Evolutionary conservation across 1,140 invertebrate species (phyloP).

Genomic region (Delia radicum): DNA sequence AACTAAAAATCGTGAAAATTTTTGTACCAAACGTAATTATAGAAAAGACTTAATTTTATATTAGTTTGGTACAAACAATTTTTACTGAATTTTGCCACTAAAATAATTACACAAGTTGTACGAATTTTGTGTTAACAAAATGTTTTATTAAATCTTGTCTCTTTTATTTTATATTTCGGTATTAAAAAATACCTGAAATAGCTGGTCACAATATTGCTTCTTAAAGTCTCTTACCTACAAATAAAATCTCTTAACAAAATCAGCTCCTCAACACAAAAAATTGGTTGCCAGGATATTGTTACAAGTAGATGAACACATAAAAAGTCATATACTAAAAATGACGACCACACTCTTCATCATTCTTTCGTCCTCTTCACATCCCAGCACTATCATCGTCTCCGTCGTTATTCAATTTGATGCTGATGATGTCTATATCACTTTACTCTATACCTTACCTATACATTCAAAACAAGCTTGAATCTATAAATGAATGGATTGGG

Average conservation of each 20-base stretch:
- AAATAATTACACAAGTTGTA: too few relatives aligned
- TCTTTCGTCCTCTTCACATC: too few relatives aligned
- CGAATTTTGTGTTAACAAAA: too few relatives aligned
- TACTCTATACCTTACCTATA: not conserved
- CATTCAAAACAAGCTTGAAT: not conserved
- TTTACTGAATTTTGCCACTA: too few relatives aligned
- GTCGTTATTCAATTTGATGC: not conserved
- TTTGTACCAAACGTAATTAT: too few relatives aligned
- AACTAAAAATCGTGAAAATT: too few relatives aligned
- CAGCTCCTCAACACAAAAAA: not conserved
- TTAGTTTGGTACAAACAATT: too few relatives aligned
- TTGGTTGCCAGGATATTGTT: not conserved
- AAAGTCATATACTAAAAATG: not conserved
- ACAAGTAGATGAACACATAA: not conserved
- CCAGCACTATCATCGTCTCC: not conserved
- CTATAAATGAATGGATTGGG: not conserved
- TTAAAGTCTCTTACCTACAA: not conserved
- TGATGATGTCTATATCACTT: conserved; percentile 4
- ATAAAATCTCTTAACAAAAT: not conserved
- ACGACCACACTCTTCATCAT: not conserved
- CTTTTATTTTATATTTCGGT: too few relatives aligned
- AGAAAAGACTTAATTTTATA: too few relatives aligned
- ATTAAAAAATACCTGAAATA: too few relatives aligned
- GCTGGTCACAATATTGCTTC: not conserved
- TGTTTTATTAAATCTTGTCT: too few relatives aligned